A percentile compares a stretch with the other conserved stretches of the same genome.
Conservation (phyloP, 64 coral and sea anemone genomes). For the Montipora efflorescens region DNA sequence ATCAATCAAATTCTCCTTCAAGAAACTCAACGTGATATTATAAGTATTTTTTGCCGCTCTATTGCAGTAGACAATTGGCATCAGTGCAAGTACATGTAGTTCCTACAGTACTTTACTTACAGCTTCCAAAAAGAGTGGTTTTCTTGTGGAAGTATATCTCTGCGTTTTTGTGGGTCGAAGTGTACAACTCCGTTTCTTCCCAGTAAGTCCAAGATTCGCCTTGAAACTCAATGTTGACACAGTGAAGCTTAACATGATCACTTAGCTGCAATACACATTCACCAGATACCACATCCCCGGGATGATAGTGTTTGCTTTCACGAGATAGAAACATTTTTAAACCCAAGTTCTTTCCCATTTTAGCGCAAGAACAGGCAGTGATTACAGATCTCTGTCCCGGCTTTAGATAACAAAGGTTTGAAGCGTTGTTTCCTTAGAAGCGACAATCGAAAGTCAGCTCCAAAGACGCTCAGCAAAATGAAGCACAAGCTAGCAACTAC, state of each 20-base stretch:
- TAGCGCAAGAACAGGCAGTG: neutral
- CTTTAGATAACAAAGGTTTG: neutral
- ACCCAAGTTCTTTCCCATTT: constrained; percentile 70
- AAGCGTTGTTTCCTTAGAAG: neutral
- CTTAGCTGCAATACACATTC: constrained; percentile 74
- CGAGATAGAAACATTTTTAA: constrained; percentile 68
- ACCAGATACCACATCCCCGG: constrained; percentile 79
- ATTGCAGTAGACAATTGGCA: neutral
- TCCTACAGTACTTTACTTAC: constrained; percentile 59
- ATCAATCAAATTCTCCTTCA: neutral
- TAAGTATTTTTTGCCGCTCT: neutral
- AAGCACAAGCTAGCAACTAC: neutral
- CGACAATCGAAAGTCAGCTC: neutral
- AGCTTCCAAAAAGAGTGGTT: constrained; percentile 68
- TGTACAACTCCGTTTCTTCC: constrained; percentile 85
- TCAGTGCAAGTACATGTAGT: no score
- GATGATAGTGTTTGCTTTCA: constrained; percentile 81
- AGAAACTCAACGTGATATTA: neutral
- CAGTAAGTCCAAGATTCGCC: constrained; percentile 86
- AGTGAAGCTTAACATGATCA: constrained; percentile 83
- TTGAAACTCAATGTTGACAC: constrained; percentile 80
- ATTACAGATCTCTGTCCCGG: neutral
- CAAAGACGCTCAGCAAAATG: neutral
- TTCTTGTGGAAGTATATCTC: constrained; percentile 95
- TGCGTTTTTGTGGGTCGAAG: constrained; percentile 84